Evolutionary conservation across 2,113 vertebrate species (phyloP), one percentile per base, ranked within the genome.

Genomic region (Meleagris gallopavo): DNA sequence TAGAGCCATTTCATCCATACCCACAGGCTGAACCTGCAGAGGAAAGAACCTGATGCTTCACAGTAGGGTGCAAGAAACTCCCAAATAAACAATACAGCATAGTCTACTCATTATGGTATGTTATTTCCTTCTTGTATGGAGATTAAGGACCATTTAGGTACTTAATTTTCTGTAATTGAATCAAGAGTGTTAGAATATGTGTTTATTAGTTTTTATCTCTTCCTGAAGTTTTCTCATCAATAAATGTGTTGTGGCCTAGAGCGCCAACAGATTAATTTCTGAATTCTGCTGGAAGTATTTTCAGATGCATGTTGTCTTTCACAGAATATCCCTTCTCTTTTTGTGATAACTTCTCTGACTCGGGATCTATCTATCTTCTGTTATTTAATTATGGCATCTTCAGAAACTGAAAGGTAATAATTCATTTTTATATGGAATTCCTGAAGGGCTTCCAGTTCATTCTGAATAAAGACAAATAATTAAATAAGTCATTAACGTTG

Each of bases 151-250:
- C 60, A 36, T 83, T 87, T 85, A 92, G 79, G 82, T 78, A 79
- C 73, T 89, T 90, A 64, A 79, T 91, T 90, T 95, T 93, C 62
- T 66, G 30, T 91, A 91, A 92, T 85, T 90, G 45, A 88, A 91
- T 77, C 55, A 85, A 83, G 29, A 82, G 36, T 79, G 58, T 82
- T 76, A 76, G 50, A 85, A 73, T 76, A 38, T 18, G 62, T n/a
- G 13, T 80, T 89, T 55, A 41, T 64, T 55, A 10, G 41, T 60
- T 84, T 87, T 93, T 69, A 32, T 70, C 30, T 79, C 71, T 54
- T 84, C 52, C 58, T 87, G 45, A 66, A 77, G 82, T 89, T 90
- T 91, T 93, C 55, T 70, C 55, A 25, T 94, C 34, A 67, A 14
- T 88, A 88, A 88, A 45, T 58, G 46, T 72, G 38, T 88, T 50